These are phyloP conservation scores for Gymnorhina tibicen DNA, from an alignment of 2,113 vertebrate genomes.

Conservation along the genomic window DNA sequence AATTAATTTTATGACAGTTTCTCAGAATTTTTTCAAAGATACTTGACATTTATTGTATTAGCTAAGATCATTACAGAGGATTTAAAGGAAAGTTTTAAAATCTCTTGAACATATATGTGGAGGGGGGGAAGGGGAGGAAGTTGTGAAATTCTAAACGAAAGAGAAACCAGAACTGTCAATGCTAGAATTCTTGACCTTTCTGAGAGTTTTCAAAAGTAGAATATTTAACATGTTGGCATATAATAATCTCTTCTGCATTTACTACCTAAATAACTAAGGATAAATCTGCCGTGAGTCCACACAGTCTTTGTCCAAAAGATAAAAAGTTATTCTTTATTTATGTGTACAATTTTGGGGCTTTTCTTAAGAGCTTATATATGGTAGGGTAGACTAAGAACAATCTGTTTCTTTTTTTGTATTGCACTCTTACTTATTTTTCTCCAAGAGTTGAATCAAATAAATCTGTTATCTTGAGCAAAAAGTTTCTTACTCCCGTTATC, in stretches of 20 bases:
- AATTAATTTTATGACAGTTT: not conserved
- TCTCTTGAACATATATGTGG: not conserved
- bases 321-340: not conserved
- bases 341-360: not conserved
- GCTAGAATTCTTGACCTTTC: not conserved
- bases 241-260: not conserved
- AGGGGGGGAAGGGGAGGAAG: fast-evolving
- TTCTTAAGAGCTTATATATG: not conserved
- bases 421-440: not conserved
- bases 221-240: not conserved
- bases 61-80: not conserved
- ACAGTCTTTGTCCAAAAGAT: not conserved
- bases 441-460: not conserved
- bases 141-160: not conserved
- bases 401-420: not conserved
- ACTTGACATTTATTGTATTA: not conserved
- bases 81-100: not conserved
- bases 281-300: not conserved
- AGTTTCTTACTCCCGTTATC: not conserved
- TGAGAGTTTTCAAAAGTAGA: not conserved
- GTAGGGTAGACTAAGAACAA: not conserved
- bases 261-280: not conserved
- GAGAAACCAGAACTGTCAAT: not conserved
- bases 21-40: not conserved
- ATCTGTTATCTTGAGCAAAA: not conserved